A percentile compares a stretch with the other conserved stretches of the same genome.
phyloP scores from a whole-genome alignment of 2,113 vertebrate species.

The Trachemys scripta region DNA sequence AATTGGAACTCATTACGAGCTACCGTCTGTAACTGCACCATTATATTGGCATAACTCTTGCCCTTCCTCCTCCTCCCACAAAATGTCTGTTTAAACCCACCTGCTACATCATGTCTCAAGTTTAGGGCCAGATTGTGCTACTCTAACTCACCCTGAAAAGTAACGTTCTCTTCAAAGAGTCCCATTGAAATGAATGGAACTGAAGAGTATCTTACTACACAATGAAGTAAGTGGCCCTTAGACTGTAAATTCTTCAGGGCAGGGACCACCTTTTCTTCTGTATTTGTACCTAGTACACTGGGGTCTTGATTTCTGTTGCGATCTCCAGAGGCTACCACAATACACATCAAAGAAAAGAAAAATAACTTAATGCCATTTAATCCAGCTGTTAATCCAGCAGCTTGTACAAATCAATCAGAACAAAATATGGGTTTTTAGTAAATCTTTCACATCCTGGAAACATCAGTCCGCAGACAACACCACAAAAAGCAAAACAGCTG shows the following conservation, averaged over 20 bases:
- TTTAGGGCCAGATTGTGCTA: accelerated
- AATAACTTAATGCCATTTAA: not conserved
- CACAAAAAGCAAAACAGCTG: not conserved
- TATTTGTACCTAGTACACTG: not conserved
- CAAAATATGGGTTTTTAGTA: not conserved
- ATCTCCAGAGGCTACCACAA: conserved; percentile 1
- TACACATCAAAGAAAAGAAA: not conserved
- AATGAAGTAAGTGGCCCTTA: not conserved
- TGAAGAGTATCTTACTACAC: not conserved
- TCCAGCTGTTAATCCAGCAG: conserved; percentile 27
- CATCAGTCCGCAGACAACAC: not conserved
- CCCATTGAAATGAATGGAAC: not conserved
- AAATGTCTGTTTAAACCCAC: not conserved
- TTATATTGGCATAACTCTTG: not conserved
- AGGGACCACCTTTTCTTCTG: not conserved
- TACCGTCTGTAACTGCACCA: accelerated
- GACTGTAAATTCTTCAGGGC: not conserved
- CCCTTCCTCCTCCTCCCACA: not conserved
- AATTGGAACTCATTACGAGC: not conserved
- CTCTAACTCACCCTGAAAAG: not conserved
- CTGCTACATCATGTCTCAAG: not conserved
- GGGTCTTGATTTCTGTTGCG: not conserved
- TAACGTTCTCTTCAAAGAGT: not conserved
- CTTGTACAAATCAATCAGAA: not conserved
- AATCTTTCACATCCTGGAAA: conserved; percentile 31